Evolutionary conservation across 2,797 vertebrate genomes (phyloP).

Genomic region (Acridotheres tristis): DNA sequence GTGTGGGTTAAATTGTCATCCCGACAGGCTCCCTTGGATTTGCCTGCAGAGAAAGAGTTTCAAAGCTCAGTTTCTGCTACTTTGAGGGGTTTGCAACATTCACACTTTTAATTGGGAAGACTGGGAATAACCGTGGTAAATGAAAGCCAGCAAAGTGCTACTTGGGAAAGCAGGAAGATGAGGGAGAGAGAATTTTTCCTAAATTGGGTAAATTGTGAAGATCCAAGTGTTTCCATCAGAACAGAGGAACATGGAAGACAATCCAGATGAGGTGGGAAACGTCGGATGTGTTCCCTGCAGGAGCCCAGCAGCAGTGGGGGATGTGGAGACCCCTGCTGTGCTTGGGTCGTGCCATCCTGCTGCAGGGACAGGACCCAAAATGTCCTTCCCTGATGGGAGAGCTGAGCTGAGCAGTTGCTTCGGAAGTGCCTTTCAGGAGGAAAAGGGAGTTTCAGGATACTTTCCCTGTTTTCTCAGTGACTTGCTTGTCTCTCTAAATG

Average conservation of each 20-base stretch:
- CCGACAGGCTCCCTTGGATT: neutral
- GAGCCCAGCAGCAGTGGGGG: neutral
- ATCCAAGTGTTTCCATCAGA: neutral
- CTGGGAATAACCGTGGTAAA: neutral
- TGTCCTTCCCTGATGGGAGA: neutral
- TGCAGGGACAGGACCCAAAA: neutral
- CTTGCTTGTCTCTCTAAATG: fast-evolving
- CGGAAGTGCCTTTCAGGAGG: neutral
- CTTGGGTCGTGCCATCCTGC: neutral
- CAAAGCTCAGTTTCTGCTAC: neutral
- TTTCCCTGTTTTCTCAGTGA: neutral
- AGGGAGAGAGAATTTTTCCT: neutral
- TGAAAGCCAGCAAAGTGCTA: neutral
- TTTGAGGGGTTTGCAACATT: neutral
- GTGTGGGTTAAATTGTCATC: neutral
- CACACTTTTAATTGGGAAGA: neutral
- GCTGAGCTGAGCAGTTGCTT: fast-evolving
- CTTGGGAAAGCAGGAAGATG: neutral
- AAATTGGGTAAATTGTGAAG: neutral
- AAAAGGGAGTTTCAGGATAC: neutral
- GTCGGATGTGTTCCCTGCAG: neutral
- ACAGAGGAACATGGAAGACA: fast-evolving
- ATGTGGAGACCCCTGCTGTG: neutral
- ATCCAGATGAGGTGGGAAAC: fast-evolving
- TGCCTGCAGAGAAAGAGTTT: neutral